These are phyloP conservation scores for Spilogale gracilis DNA, from an alignment of 2,113 vertebrate genomes.

Conservation along the genomic window DNA sequence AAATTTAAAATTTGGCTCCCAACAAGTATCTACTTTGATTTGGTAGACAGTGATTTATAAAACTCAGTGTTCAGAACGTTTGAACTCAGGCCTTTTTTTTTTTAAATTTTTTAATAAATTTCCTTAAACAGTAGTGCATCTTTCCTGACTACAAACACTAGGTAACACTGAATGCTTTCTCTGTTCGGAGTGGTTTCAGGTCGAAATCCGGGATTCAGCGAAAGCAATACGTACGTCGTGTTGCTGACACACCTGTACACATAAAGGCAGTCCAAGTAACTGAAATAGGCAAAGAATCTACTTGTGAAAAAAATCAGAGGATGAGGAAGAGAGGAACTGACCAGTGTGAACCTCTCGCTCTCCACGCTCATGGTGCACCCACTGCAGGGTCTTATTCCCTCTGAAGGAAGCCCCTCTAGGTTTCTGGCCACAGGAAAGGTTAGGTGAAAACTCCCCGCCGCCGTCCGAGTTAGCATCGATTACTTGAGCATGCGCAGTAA, in stretches of 20 bases:
- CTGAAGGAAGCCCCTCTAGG: background rate
- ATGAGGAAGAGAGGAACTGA: background rate
- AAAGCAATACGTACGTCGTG: background rate
- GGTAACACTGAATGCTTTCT: background rate
- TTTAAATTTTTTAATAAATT: background rate
- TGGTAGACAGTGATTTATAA: background rate
- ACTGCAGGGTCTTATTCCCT: background rate
- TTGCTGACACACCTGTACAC: background rate
- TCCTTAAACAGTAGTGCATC: background rate
- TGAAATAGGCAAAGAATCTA: background rate
- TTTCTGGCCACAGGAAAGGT: background rate
- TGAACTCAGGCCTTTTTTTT: background rate
- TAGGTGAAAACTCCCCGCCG: no score
- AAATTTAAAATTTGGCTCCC: background rate
- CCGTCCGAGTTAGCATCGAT: accelerated
- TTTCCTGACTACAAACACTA: background rate
- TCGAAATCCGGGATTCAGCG: background rate
- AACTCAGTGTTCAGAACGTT: background rate
- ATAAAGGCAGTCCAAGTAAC: background rate
- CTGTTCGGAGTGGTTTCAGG: background rate
- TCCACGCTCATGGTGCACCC: background rate
- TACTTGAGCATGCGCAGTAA: accelerated
- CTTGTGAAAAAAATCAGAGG: background rate
- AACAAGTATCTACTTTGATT: background rate
- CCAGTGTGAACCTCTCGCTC: background rate